Evolutionary conservation across 2,113 vertebrate genomes (phyloP).

Genomic region (Phylloscopus trochilus): DNA sequence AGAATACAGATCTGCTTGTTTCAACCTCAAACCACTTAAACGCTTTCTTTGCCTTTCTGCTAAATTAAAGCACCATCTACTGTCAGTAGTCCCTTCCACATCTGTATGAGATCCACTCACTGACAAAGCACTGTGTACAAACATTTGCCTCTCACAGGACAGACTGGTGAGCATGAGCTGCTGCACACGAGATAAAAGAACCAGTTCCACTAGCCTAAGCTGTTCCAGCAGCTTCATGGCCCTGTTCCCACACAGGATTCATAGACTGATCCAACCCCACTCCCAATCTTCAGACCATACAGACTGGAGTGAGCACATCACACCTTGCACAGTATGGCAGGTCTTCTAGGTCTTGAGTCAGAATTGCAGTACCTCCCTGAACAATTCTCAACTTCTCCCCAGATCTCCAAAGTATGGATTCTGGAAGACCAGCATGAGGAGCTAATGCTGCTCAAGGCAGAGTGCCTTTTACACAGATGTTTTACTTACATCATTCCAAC

Average conservation of each 20-base stretch:
- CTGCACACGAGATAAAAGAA: not conserved
- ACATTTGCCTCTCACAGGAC: not conserved
- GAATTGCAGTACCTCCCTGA: not conserved
- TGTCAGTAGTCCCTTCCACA: conserved; percentile 41
- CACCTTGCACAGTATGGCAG: not conserved
- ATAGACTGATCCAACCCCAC: not conserved
- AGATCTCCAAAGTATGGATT: not conserved
- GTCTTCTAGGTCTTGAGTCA: not conserved
- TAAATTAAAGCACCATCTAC: conserved; percentile 67
- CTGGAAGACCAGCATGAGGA: not conserved
- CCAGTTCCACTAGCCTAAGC: conserved; percentile 10
- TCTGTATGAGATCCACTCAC: not conserved
- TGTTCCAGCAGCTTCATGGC: not conserved
- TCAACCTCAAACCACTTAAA: not conserved
- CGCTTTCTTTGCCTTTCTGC: not conserved
- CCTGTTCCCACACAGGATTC: not conserved
- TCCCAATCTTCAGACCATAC: not conserved
- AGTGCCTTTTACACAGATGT: not conserved
- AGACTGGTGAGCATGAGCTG: not conserved
- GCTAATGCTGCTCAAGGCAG: not conserved
- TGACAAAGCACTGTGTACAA: not conserved
- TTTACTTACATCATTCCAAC: not conserved
- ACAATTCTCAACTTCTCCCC: not conserved
- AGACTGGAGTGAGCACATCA: not conserved
- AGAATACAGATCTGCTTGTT: not conserved